These are phyloP conservation scores for Corythornis madagascariensis DNA, from an alignment of 2,113 vertebrate genomes.

Conservation along the genomic window DNA sequence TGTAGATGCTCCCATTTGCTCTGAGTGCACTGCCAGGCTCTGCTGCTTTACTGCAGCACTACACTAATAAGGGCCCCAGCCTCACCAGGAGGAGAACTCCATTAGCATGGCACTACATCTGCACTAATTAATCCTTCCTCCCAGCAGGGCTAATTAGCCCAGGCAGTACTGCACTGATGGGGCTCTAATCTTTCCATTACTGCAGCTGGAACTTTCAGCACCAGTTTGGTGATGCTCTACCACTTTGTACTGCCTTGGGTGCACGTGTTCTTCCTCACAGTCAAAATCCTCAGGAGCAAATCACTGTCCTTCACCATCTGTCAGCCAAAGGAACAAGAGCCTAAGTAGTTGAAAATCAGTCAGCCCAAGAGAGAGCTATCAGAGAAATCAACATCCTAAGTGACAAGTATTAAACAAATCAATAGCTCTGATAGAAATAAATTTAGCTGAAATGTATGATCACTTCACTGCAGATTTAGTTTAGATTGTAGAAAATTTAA, in stretches of 20 bases:
- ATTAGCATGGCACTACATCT: conserved; percentile 23
- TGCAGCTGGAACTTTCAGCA: conserved; percentile 7
- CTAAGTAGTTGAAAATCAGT: neutral
- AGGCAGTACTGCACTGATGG: neutral
- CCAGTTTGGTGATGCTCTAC: neutral
- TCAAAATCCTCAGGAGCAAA: neutral
- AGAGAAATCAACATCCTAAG: neutral
- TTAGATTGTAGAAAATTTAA: neutral
- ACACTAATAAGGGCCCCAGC: neutral
- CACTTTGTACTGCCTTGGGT: neutral
- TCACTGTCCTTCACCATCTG: neutral
- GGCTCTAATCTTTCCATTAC: neutral
- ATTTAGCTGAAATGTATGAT: neutral
- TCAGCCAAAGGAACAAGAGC: neutral
- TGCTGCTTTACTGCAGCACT: neutral
- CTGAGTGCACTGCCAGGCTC: neutral
- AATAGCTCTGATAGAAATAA: neutral
- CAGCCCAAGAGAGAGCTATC: neutral
- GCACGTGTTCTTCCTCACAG: neutral
- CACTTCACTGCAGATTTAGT: neutral
- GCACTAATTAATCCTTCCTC: conserved; percentile 33
- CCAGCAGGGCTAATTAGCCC: conserved; percentile 28
- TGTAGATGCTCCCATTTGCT: neutral
- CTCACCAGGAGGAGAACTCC: conserved; percentile 21
- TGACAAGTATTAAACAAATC: neutral